Evolutionary conservation across 2,113 vertebrate species (phyloP).

Genomic region (Chamaea fasciata): DNA sequence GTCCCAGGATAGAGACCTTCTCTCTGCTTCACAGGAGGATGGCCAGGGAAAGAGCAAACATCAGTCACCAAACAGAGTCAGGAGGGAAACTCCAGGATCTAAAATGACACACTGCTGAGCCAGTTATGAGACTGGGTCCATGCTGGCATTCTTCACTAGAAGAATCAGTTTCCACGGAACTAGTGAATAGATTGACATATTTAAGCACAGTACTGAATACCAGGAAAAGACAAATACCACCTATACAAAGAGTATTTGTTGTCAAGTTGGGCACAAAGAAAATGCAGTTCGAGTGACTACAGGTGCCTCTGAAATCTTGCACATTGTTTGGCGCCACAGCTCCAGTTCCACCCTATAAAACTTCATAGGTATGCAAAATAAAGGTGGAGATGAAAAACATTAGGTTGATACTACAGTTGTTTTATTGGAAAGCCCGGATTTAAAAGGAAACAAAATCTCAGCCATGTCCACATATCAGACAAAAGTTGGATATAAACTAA

Average conservation of each 20-base stretch:
- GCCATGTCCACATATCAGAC: background rate
- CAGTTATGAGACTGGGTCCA: background rate
- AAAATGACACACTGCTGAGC: background rate
- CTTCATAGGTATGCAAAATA: background rate
- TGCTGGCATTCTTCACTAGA: background rate
- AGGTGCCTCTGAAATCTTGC: background rate
- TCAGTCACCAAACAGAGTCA: accelerated
- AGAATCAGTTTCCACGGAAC: background rate
- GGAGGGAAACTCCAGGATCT: background rate
- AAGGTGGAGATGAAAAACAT: background rate
- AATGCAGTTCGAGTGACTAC: background rate
- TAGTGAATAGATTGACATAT: background rate
- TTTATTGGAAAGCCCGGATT: background rate
- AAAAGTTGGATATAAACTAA: background rate
- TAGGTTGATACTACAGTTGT: background rate
- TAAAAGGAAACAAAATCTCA: background rate
- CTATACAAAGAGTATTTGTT: background rate
- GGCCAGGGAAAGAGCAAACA: background rate
- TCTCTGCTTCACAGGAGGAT: background rate
- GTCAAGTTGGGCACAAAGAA: background rate
- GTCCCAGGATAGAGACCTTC: background rate
- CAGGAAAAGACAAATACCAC: background rate
- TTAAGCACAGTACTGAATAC: background rate
- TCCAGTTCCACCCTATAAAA: background rate
- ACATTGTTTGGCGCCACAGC: background rate